Evolutionary conservation across 2,113 vertebrate genomes (phyloP), one percentile per base, ranked within the genome.

Genomic region (Panurus biarmicus): DNA sequence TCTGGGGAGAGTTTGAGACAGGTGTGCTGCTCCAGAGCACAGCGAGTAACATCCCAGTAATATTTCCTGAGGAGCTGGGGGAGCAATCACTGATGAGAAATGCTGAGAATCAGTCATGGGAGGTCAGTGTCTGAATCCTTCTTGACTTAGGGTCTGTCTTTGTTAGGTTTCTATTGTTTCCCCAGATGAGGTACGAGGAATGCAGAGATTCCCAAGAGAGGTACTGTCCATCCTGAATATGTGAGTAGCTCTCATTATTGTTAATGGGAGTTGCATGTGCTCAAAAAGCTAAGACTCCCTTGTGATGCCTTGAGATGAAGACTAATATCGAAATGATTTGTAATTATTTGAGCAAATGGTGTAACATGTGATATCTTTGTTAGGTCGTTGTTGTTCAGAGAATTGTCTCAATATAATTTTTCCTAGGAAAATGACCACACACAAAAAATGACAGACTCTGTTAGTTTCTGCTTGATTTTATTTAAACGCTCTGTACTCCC

Each of bases 261-360:
- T 93, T 96, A 95, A 91, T 97, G 65, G 89, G 42, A 89, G 64
- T 77, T 95, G 58, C 50, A 54, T 58, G 72, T 74, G 44, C 74
- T 91, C 77, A 51, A 54, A 80, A 92, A 69, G 57, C 48, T 38
- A 77, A 69, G 51, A 44, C 65, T 96, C 88, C 92, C 94, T 60
- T 85, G 86, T 81, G 94, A 81, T 87, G 64, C 51, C 44, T 73
- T 72, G 57, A 90, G 87, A 95, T 92, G 56, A 87, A 85, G 77
- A 58, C 73, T 82, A 76, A 84, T 90, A 75, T 86, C 76, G 73
- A 84, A 80, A 87, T 95, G 54, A 94, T 80, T 47, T 89, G 74
- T 84, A 92, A 96, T 96, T 96, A 96, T 89, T 95, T 94, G 80
- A 94, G 84, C 76, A 92, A 95, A 90, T 83, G 58, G 57, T 6